Base-by-base conservation (phyloP, 2,888 invertebrate genomes). In the Busseola fusca region DNA sequence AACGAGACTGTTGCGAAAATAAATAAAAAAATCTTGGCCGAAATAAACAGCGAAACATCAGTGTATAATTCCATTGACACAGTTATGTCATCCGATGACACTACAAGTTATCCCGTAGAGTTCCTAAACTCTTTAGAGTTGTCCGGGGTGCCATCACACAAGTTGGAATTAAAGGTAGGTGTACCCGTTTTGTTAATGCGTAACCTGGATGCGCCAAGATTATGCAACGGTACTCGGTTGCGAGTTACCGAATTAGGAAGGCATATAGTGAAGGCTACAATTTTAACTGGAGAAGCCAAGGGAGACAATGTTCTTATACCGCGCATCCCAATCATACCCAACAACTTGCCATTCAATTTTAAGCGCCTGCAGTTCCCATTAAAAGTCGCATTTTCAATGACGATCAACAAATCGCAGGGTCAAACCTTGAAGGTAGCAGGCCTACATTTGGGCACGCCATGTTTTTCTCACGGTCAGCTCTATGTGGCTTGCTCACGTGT, bases 361-460 rank as follows among this genome's bases (percentile, higher is more conserved):
- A 58, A 52, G 63, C 34, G 42, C 21, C 50, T 25, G 30, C 54
- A 45, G 48, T 69, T 25, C 69, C 69, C 54, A 25, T 45, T 45
- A 16, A 48, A 69, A 21, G 56, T 57, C 10, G 56, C 56, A 2
- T 30, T 57, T 57, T 57, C 30, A 21, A 57, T 57, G 30, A 30
- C 18, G 0, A 57, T 57, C 16, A 57, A 18, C 3, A 30, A 30
- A 30, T 42, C 42, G 16, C 42, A 16, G 12, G 42, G 56, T 30
- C 40, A 40, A 12, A 40, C 40, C 1, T 40, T 40, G 9, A 16
- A 16, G 16, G 56, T 30, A 56, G 30, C 56, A 1, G 56, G 30
- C 0, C 4, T 57, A 30, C 30, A 30, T 57, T 57, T 30, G 18
- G 56, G 56, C 56, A 12, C 30, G 5, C 21, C 30, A 10, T 57